Evolutionary conservation across 2,797 vertebrate species (phyloP).

Genomic region (Megaceryle alcyon): DNA sequence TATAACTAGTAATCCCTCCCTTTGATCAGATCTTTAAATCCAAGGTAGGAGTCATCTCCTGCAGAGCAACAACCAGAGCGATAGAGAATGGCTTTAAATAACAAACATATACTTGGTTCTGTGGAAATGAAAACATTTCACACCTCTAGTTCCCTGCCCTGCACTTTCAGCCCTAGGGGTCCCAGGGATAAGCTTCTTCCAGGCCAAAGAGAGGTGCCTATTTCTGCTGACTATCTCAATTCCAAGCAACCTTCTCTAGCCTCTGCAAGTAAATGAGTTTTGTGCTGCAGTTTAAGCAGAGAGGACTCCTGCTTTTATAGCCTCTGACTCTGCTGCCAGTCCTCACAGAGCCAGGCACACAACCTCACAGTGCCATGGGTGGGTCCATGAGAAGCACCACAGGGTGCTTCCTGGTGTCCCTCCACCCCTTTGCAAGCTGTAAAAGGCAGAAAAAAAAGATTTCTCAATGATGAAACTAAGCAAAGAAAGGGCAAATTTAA

Average conservation of each 20-base stretch:
- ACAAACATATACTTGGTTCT: background rate
- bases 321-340: background rate
- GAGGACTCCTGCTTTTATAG: background rate
- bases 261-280: background rate
- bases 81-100: background rate
- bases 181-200: background rate
- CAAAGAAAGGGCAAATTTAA: background rate
- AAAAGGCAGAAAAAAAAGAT: background rate
- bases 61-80: background rate
- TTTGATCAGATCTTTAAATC: background rate
- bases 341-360: background rate
- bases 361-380: background rate
- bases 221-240: background rate
- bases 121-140: background rate
- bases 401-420: background rate
- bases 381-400: background rate
- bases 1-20: background rate
- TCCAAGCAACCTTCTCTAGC: background rate
- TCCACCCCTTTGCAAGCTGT: background rate
- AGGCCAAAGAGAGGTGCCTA: background rate
- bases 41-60: background rate
- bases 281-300: background rate
- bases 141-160: background rate
- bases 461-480: background rate
- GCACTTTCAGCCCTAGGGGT: background rate